phyloP scores from a whole-genome alignment of 2,797 vertebrate species.

The Coracias cyanogaster region DNA sequence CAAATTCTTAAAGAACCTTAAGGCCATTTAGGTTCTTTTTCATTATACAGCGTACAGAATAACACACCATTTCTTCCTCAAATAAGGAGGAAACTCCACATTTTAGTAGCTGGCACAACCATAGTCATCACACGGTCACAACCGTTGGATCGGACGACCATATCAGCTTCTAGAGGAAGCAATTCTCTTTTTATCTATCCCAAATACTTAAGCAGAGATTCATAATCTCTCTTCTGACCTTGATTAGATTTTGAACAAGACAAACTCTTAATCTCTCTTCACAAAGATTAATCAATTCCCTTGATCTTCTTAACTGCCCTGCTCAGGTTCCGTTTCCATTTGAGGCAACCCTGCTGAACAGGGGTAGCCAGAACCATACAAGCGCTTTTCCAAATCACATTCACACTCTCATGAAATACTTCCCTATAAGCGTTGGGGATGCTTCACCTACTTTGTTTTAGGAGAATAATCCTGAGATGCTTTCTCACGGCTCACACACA shows the following conservation, averaged over 20 bases:
- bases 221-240: neutral
- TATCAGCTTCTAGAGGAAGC: neutral
- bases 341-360: neutral
- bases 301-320: neutral
- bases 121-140: neutral
- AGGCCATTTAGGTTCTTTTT: neutral
- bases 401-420: neutral
- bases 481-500: neutral
- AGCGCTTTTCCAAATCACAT: neutral
- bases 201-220: neutral
- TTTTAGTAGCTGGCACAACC: neutral
- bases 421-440: neutral
- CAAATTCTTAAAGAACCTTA: neutral
- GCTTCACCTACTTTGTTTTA: neutral
- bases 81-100: neutral
- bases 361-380: neutral
- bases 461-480: neutral
- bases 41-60: neutral
- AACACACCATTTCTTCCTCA: neutral
- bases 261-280: constrained; percentile 3
- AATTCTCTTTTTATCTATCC: too few species aligned
- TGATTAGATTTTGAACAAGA: neutral
- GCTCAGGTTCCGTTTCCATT: rapidly evolving
- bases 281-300: neutral
- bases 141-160: rapidly evolving